Base-by-base conservation (phyloP, 1,140 invertebrate species). In the Pectinophora gossypiella region DNA sequence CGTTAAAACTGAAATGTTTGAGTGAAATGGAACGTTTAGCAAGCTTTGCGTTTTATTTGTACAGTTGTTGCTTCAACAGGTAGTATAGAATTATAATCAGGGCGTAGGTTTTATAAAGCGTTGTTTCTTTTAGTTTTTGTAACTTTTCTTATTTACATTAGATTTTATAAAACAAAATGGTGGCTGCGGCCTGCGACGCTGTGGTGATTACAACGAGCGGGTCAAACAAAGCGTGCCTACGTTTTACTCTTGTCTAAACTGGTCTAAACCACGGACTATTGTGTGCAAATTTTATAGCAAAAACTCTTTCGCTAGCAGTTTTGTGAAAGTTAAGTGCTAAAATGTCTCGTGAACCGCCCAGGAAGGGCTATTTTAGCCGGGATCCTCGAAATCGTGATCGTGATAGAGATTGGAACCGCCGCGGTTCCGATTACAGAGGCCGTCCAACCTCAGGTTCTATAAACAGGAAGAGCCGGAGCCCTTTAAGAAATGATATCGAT, bases 401-500 rank as follows among this genome's bases (percentile, higher is more conserved):
- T 12, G 56, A 61, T 9, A 59, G 67, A 44, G 64, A 70, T 38
- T 48, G 65, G 19, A 63, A 68, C 15, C 52, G 58, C 23, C 7
- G 36, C 4, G 7, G 3, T 38, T 6, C 43, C 9, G 55, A 66
- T 16, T 68, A 64, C 45, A 61, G 65, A 27, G 63, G 48, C 16
- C 64, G 67, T 38, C 51, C 54, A 5, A 42, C 54, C 7, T 66
- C 72, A 16, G 54, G 44, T 0, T n/a, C n/a, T n/a, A n/a, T n/a
- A n/a, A 54, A 54, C 9, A 42, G 55, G 21, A 48, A 70, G 16
- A 78, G 72, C 49, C 54, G 65, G 10, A 76, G 72, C 27, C 70
- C 71, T 3, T 56, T 51, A 0, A 48, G 50, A 3, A 64, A 64
- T 22, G 64, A 69, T 1, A 20, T 40, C 0, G 67, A 67, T 3